These are phyloP conservation scores for Eueremaeus valkanovi DNA, from an alignment of 2,888 invertebrate genomes.

Conservation along the genomic window DNA sequence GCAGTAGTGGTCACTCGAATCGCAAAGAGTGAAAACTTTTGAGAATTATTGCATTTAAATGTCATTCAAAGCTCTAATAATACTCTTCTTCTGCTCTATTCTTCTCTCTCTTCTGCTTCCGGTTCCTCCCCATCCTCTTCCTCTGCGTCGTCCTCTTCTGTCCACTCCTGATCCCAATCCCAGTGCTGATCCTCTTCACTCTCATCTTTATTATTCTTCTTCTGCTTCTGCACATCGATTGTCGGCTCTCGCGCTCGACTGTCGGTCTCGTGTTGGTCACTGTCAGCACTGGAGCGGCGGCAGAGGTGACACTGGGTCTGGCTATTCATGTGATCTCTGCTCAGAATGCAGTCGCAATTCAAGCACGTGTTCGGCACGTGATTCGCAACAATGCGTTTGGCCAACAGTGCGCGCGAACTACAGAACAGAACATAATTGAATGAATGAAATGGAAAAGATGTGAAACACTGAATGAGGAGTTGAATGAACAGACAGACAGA, in stretches of 20 bases:
- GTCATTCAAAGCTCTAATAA: not conserved
- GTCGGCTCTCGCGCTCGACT: too few species aligned
- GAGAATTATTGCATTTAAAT: too few species aligned
- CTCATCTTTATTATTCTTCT: too few species aligned
- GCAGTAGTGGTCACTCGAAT: too few species aligned
- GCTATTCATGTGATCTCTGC: constrained; percentile 11
- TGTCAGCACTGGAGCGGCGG: not conserved
- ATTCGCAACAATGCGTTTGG: not conserved
- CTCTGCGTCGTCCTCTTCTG: not conserved
- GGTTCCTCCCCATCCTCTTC: not conserved
- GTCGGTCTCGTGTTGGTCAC: too few species aligned
- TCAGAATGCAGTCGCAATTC: constrained; percentile 36
- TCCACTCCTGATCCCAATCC: constrained; percentile 12
- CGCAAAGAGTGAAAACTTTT: too few species aligned
- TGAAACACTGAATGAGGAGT: too few species aligned
- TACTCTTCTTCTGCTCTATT: not conserved
- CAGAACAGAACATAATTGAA: not conserved
- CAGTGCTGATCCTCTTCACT: too few species aligned
- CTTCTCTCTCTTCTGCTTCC: not conserved
- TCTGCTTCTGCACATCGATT: too few species aligned
- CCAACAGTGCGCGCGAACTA: not conserved
- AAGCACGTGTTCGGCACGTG: not conserved
- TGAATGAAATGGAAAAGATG: not conserved
- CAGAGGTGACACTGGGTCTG: constrained; percentile 8
- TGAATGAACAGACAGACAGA: too few species aligned